A percentile compares a stretch with the other conserved stretches of the same genome.
Conservation (phyloP, 2,797 vertebrate genomes). For the Meriones psammophilus region DNA sequence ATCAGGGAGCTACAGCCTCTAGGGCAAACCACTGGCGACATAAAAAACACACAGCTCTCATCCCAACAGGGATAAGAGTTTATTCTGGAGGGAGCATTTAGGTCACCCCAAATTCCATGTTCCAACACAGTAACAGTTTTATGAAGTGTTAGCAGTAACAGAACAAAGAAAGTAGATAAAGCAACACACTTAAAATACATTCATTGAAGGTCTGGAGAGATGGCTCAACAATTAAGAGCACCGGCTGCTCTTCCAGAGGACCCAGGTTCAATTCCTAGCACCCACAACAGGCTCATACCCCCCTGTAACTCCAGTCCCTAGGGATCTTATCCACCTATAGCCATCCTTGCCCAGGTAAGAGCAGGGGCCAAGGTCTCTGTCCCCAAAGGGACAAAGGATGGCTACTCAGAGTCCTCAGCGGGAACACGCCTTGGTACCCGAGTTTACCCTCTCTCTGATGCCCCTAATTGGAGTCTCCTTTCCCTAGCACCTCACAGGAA, state of each 20-base stretch:
- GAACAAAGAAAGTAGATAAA: neutral
- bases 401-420: neutral
- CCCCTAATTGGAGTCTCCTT: neutral
- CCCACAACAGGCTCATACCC: neutral
- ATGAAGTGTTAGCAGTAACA: neutral
- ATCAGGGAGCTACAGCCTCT: neutral
- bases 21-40: neutral
- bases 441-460: neutral
- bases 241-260: neutral
- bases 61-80: neutral
- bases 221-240: neutral
- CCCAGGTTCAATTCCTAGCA: neutral
- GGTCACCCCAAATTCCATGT: neutral
- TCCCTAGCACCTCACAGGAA: neutral
- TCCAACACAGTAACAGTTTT: neutral
- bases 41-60: neutral
- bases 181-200: neutral
- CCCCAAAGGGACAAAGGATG: neutral
- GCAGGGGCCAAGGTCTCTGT: neutral
- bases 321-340: neutral
- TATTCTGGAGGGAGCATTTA: neutral
- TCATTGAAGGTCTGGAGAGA: neutral
- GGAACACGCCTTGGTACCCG: neutral
- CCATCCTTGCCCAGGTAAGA: neutral
- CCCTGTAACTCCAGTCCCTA: neutral